Conservation (phyloP, 2,888 invertebrate species). For the Anoplius nigerrimus region DNA sequence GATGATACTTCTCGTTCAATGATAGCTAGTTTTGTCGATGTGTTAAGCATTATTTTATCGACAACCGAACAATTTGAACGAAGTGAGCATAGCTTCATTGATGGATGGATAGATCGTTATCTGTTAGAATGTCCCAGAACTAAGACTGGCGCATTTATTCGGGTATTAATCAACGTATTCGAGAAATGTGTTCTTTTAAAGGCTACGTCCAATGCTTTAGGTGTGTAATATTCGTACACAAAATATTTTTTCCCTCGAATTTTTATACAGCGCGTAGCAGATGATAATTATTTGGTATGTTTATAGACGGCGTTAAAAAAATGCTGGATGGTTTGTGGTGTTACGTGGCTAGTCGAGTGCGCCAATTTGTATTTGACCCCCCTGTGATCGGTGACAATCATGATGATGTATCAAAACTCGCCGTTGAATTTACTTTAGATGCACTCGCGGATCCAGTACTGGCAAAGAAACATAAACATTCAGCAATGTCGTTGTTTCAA, state of each 20-base stretch:
- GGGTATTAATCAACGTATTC: conserved; percentile 59
- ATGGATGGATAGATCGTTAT: conserved; percentile 72
- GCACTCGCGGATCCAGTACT: conserved; percentile 62
- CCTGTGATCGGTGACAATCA: conserved; percentile 57
- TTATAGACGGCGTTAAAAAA: conserved; percentile 46
- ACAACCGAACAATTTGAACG: conserved; percentile 57
- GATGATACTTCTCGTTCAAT: conserved; percentile 65
- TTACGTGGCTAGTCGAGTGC: conserved; percentile 64
- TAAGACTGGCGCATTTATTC: conserved; percentile 58
- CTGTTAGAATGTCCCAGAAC: conserved; percentile 65
- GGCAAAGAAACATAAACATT: conserved; percentile 66
- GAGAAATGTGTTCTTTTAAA: conserved; percentile 56
- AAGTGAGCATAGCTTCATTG: conserved; percentile 63
- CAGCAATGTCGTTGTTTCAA: conserved; percentile 65
- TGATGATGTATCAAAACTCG: conserved; percentile 64
- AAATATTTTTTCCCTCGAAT: not conserved
- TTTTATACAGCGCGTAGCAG: not conserved
- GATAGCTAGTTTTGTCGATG: conserved; percentile 68
- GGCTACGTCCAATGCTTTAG: conserved; percentile 34
- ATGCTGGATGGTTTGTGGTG: conserved; percentile 69
- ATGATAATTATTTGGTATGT: not conserved
- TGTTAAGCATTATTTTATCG: conserved; percentile 58
- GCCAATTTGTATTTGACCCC: conserved; percentile 66
- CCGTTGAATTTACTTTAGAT: conserved; percentile 67
- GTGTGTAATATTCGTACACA: conserved; percentile 36